Percentiles rank a stretch among this genome's conserved stretches.
These are phyloP conservation scores for Gymnoscopelus microlampas DNA, from an alignment of 2,797 vertebrate genomes.

Conservation along the genomic window DNA sequence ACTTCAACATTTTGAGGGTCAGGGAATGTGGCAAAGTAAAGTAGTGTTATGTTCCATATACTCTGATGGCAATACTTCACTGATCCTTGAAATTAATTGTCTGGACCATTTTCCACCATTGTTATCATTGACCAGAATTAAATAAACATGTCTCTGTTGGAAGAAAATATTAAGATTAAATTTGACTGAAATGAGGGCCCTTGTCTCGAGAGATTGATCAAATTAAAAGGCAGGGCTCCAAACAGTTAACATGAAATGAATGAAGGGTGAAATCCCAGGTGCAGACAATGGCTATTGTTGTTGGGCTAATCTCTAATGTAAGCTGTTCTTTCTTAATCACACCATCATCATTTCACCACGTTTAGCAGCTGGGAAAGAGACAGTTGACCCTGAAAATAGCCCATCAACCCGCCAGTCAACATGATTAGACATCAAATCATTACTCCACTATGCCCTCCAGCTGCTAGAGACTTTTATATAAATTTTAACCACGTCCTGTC, in stretches of 20 bases:
- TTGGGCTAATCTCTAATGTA: constrained; percentile 60
- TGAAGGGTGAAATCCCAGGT: constrained; percentile 35
- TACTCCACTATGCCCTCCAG: neutral
- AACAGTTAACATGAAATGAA: constrained; percentile 19
- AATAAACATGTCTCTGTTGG: too few species aligned
- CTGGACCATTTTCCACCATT: too few species aligned
- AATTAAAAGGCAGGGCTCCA: constrained; percentile 32
- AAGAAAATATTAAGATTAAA: neutral
- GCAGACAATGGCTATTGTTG: constrained; percentile 58
- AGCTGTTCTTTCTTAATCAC: constrained; percentile 59
- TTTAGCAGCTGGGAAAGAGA: constrained; percentile 32
- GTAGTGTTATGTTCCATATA: too few species aligned
- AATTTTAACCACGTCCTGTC: neutral
- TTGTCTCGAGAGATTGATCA: constrained; percentile 24
- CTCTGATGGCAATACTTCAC: too few species aligned
- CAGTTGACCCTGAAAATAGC: constrained; percentile 14
- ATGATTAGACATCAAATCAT: constrained; percentile 37
- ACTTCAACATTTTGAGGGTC: too few species aligned
- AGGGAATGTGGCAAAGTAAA: too few species aligned
- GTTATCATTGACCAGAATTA: too few species aligned
- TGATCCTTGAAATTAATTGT: too few species aligned
- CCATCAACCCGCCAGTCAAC: constrained; percentile 8
- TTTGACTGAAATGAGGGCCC: neutral
- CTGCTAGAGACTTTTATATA: neutral
- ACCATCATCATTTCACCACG: constrained; percentile 39